Evolutionary conservation across 2,888 invertebrate species (phyloP), one percentile per base, ranked within the genome.

Genomic region (Cenopis cana): DNA sequence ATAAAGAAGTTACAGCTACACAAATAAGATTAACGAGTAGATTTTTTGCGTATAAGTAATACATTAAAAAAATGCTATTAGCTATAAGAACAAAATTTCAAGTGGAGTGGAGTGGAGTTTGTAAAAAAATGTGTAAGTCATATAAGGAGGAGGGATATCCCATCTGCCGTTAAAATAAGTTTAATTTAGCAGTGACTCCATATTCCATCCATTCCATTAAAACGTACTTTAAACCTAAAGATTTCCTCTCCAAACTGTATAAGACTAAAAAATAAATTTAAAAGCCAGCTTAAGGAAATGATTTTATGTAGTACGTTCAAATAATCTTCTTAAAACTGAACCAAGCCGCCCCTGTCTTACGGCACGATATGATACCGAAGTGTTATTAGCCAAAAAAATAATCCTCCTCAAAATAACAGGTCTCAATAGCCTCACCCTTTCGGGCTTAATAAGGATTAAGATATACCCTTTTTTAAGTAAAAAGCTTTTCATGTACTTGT

Each of bases 371-470:
- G 87, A 82, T 83, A 83, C 77, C 80, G 79, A 82, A 82, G 78
- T 78, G 76, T 76, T 77, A 78, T 76, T 77, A 77, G 75, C 72
- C 75, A 79, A 79, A 79, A 78, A 84, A 82, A 79, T 81, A 82
- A 82, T 88, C 76, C 83, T 85, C 81, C 79, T 87, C 87, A 84
- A 87, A 89, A 89, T 91, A 91, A 92, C 93, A 92, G 81, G 82
- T 85, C 84, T 88, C 87, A 87, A 89, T 85, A 81, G 83, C 85
- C 78, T 83, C 85, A 87, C 88, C 89, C 89, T 87, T 88, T 80
- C 81, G 84, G 84, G 86, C 87, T 92, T 91, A 91, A 89, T 89
- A 89, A 88, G 90, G 92, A 91, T 93, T 93, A 91, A 92, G 91
- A 92, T 92, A 92, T 81, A 85, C 84, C 84, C 85, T 87, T 89